A percentile compares a stretch with the other conserved stretches of the same genome.
These are phyloP conservation scores for Tetanocera ferruginea DNA, from an alignment of 2,888 invertebrate genomes.

Conservation along the genomic window DNA sequence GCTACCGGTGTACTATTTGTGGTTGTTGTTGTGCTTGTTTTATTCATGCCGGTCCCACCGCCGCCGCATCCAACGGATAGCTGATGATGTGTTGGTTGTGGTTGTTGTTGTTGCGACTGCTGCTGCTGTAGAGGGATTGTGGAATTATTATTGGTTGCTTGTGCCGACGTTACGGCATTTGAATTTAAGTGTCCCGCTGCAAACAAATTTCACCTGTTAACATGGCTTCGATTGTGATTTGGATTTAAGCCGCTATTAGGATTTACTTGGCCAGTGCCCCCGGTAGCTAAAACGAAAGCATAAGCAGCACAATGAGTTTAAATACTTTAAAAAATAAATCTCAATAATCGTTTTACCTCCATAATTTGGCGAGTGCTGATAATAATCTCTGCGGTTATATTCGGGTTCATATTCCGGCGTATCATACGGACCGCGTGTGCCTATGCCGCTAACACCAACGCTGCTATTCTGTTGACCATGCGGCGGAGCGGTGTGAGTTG, in stretches of 20 bases:
- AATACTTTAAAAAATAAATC: neutral
- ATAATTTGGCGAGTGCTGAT: constrained; percentile 67
- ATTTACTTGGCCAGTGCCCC: constrained; percentile 57
- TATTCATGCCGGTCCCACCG: constrained; percentile 30
- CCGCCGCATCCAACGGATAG: constrained; percentile 30
- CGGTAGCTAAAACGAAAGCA: constrained; percentile 46
- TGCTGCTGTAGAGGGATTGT: constrained; percentile 45
- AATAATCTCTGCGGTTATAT: constrained; percentile 67
- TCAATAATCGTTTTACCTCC: constrained; percentile 56
- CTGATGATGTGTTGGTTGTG: constrained; percentile 33
- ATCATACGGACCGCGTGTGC: constrained; percentile 62
- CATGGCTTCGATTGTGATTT: constrained; percentile 68
- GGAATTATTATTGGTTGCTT: constrained; percentile 46
- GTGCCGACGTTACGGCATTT: constrained; percentile 50
- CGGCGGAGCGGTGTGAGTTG: constrained; percentile 52
- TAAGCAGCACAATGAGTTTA: constrained; percentile 17
- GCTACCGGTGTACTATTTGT: constrained; percentile 37
- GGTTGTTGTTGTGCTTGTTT: neutral
- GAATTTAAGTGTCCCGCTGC: constrained; percentile 55
- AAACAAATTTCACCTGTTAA: constrained; percentile 69
- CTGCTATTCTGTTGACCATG: constrained; percentile 58
- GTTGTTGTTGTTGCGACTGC: constrained; percentile 41
- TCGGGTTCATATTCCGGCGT: constrained; percentile 66
- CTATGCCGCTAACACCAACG: constrained; percentile 51
- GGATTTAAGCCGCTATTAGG: constrained; percentile 63